Evolutionary conservation across 1,140 invertebrate species (phyloP).

Genomic region (Oreohelix idahoensis): DNA sequence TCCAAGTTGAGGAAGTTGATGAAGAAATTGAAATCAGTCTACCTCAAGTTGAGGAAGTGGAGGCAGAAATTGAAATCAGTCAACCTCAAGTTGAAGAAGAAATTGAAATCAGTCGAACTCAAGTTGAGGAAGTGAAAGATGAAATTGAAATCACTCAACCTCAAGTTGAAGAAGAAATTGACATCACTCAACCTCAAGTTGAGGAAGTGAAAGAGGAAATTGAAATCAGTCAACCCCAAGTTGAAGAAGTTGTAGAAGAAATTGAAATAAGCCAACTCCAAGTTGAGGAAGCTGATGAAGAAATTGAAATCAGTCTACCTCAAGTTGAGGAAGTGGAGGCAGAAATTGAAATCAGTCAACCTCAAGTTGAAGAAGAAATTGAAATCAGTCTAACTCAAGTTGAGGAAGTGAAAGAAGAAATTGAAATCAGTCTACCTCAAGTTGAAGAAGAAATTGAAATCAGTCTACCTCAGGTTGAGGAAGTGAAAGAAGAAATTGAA

Average conservation of each 20-base stretch:
- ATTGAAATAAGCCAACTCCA: neutral
- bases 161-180: constrained; percentile 32
- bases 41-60: constrained; percentile 29
- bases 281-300: constrained; percentile 23
- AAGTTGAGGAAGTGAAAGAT: constrained; percentile 29
- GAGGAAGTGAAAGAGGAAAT: constrained; percentile 40
- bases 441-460: constrained; percentile 29
- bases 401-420: constrained; percentile 39
- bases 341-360: constrained; percentile 40
- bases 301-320: constrained; percentile 17
- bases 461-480: constrained; percentile 31
- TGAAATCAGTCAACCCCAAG: constrained; percentile 1
- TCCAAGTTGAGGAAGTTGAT: constrained; percentile 33
- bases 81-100: constrained; percentile 30
- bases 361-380: constrained; percentile 15
- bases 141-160: constrained; percentile 36
- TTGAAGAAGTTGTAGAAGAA: constrained; percentile 5
- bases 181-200: constrained; percentile 17
- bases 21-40: constrained; percentile 13
- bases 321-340: constrained; percentile 14
- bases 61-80: constrained; percentile 21
- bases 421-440: constrained; percentile 5
- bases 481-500: constrained; percentile 24
- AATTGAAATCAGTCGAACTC: constrained; percentile 33
- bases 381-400: neutral